Evolutionary conservation across 23 tunicate genomes (phyloP), one percentile per base, ranked within the genome.

Genomic region (Botrylloides violaceus): DNA sequence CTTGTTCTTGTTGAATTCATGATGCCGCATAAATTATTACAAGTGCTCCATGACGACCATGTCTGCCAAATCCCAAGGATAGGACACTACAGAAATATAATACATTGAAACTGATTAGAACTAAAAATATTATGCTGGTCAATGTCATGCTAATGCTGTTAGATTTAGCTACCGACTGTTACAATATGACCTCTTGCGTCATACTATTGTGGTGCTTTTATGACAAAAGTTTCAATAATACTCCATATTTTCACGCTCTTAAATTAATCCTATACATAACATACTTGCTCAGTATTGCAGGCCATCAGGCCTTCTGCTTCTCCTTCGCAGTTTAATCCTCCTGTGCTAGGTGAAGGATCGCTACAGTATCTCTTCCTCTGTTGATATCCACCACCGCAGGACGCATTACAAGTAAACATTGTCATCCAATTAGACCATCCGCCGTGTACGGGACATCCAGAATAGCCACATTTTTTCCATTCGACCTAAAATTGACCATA

Each of bases 341-440:
- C 76, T 29, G 36, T 32, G 21, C 28, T 26, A 9, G 64, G 66
- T 1, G n/a, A 0, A 24, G 70, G 60, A n/a, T 65, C 70, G 0
- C 21, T 26, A 36, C 94, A 85, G 1, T 18, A 21, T 5, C 94
- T 43, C 1, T 29, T 39, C 56, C 79, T 32, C 2, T 25, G 21
- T 2, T 73, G 47, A 4, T 30, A 29, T 0, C 94, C 94, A 18
- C 58, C 60, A 12, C 94, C 94, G 58, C 94, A 85, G 6, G 94
- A 32, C 24, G 26, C 39, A 66, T 77, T 80, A 56, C 94, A 85
- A 12, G 36, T 59, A 30, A 65, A 49, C 7, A 29, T 49, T 23
- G 72, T 9, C 29, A 65, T 30, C 94, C 94, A 85, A 2, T 65
- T 4, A 1, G 84, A 35, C 94, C 94, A 84, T 1, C 19, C 18